Base-by-base conservation (phyloP, 2,797 vertebrate species). In the Coreius guichenoti region DNA sequence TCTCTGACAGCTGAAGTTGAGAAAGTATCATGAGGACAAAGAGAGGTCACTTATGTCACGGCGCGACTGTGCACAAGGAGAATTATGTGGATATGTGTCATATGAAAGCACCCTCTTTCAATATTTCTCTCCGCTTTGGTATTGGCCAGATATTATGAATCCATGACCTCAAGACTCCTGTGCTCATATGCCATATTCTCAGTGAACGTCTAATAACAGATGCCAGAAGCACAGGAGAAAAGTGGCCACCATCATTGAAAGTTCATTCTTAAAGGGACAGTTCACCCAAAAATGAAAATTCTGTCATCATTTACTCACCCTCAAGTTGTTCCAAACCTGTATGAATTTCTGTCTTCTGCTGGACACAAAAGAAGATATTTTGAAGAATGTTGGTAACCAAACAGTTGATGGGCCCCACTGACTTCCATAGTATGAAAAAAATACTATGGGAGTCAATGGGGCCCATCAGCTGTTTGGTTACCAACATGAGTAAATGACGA, bases 61-160 rank as follows among this genome's bases (percentile, higher is more conserved):
- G 6, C 5, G 5, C 4, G 21, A 51, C 26, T 12, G 14, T 70
- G 13, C 33, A 17, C 9, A 31, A 49, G 33, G n/a, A 43, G 58
- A 21, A 51, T 75, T 67, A 85, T 80, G 26, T 70, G 21, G 39
- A 79, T 68, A 54, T 4, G 36, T 45, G 12, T 63, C 69, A 72
- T 80, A 85, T 73, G 23, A 77, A 69, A 65, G 17, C 19, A 61
- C 8, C 36, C 47, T 69, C 8, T 76, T 76, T 76, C 70, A 68
- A 86, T 81, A 81, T 81, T 68, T 76, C 31, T 36, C 45, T 58
- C 23, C 9, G 1, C 63, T 82, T 36, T 76, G 68, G 7, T 73
- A 65, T 84, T 58, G 63, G 49, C 67, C 56, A 54, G 76, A 80
- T 85, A 85, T 85, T 85, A 56, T 73, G 83, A 85, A 51, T 47